Conservation (phyloP, 1,140 invertebrate species). For the Brachionus paranguensis region DNA sequence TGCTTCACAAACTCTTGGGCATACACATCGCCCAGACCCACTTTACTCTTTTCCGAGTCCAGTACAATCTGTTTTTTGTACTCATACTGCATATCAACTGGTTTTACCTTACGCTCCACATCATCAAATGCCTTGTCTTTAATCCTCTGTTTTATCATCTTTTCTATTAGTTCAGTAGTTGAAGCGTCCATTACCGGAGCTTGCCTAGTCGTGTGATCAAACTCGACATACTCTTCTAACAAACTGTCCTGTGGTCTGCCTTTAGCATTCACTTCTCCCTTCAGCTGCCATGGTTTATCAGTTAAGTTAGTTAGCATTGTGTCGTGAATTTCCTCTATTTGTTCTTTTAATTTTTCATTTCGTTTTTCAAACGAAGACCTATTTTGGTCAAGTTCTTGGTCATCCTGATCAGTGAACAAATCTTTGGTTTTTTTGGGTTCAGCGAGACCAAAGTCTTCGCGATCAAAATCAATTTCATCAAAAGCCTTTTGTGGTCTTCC, state of each 20-base stretch:
- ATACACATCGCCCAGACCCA: conserved; percentile 87
- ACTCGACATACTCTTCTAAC: conserved; percentile 81
- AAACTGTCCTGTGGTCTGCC: conserved; percentile 82
- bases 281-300: conserved; percentile 85
- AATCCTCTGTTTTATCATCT: conserved; percentile 80
- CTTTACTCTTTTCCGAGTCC: conserved; percentile 90
- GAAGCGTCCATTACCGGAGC: conserved; percentile 84
- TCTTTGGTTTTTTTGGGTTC: neutral
- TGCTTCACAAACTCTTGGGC: conserved; percentile 81
- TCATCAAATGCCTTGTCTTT: conserved; percentile 89
- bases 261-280: conserved; percentile 74
- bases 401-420: neutral
- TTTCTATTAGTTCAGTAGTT: conserved; percentile 77
- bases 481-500: neutral
- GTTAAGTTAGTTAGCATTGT: conserved; percentile 58
- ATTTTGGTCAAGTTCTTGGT: neutral
- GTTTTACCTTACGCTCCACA: conserved; percentile 80
- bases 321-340: conserved; percentile 73
- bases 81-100: conserved; percentile 71
- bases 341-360: conserved; percentile 43
- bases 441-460: conserved; percentile 32
- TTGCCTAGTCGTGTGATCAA: conserved; percentile 70
- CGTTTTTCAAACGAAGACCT: conserved; percentile 16
- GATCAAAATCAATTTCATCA: conserved; percentile 38
- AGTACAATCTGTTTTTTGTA: conserved; percentile 83